Evolutionary conservation across 1,140 invertebrate genomes (phyloP).

Genomic region (Apocrypta bakeri): DNA sequence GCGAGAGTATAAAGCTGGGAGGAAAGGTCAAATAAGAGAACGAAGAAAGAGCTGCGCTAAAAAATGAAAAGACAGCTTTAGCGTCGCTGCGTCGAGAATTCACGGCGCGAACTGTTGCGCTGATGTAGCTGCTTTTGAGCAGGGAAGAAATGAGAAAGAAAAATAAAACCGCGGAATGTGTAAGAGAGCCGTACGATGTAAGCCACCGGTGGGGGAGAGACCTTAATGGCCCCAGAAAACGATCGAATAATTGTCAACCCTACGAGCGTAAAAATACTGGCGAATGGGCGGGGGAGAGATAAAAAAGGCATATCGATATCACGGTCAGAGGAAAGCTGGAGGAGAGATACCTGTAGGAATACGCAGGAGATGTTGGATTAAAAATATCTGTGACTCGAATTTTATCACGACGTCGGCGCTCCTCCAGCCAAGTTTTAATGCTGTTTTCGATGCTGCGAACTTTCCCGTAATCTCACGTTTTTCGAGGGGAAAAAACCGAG

Average conservation of each 20-base stretch:
- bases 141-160: slow-evolving; percentile 21
- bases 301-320: no score
- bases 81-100: not conserved
- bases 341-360: slow-evolving; percentile 34
- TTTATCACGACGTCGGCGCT: not conserved
- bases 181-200: not conserved
- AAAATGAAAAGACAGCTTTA: not conserved
- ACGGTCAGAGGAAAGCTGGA: no score
- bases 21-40: not conserved
- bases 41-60: not conserved
- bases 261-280: no score
- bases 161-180: slow-evolving; percentile 26
- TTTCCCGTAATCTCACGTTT: not conserved
- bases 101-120: not conserved
- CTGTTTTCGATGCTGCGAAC: not conserved
- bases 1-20: not conserved
- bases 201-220: not conserved
- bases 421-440: not conserved
- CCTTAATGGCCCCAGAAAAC: not conserved
- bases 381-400: not conserved
- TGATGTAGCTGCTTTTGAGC: no score
- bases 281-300: not conserved
- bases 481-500: not conserved
- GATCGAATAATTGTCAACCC: slow-evolving; percentile 20
- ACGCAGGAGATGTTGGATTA: not conserved